Evolutionary conservation across 2,888 invertebrate species (phyloP).

Genomic region (Pseudococcus longispinus): DNA sequence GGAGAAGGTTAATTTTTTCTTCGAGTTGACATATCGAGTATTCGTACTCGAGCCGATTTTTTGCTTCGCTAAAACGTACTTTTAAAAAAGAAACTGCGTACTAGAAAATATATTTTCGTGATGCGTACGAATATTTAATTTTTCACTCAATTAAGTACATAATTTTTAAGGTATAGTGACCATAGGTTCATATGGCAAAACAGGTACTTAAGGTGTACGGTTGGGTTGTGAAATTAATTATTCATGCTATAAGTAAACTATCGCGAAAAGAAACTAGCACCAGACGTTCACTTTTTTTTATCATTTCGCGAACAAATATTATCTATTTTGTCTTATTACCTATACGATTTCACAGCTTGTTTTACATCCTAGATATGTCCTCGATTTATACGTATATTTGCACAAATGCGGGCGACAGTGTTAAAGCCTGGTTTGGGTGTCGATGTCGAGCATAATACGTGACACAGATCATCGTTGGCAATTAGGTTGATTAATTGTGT

Average conservation of each 20-base stretch:
- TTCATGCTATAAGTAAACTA: not conserved
- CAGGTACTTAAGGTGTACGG: not conserved
- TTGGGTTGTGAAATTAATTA: not conserved
- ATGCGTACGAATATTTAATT: not conserved
- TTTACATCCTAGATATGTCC: conserved; percentile 14
- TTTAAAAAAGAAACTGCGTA: not conserved
- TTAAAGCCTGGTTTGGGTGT: not conserved
- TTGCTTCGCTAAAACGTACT: not conserved
- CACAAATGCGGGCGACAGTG: conserved; percentile 4
- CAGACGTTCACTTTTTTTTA: not conserved
- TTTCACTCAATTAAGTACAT: not conserved
- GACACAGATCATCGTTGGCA: not conserved
- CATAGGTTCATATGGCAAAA: not conserved
- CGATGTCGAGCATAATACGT: not conserved
- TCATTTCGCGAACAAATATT: not conserved
- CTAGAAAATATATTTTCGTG: not conserved
- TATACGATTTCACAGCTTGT: not conserved
- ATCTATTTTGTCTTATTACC: not conserved
- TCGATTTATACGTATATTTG: not conserved
- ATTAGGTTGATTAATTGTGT: not conserved
- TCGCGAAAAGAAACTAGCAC: not conserved
- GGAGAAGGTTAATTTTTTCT: not conserved
- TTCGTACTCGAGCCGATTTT: not conserved
- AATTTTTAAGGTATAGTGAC: not conserved
- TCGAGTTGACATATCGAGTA: not conserved